These are phyloP conservation scores for Pheosia gnoma DNA, from an alignment of 2,888 invertebrate genomes.

Conservation along the genomic window DNA sequence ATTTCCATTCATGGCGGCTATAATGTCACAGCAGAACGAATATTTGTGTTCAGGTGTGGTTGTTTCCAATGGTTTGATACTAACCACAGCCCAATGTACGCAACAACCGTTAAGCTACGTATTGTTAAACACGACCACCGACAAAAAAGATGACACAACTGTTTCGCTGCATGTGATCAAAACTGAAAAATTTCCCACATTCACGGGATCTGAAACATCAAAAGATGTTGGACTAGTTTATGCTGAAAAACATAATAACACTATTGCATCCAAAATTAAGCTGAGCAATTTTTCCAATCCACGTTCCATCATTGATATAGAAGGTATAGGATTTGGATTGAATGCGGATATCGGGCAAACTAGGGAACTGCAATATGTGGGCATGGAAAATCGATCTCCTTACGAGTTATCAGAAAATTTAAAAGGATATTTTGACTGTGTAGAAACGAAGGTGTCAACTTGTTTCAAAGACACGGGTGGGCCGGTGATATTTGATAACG, in stretches of 20 bases:
- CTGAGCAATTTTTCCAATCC: slow-evolving; percentile 62
- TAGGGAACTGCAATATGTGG: slow-evolving; percentile 66
- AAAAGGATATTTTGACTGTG: slow-evolving; percentile 65
- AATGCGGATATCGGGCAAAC: slow-evolving; percentile 63
- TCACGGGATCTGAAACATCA: slow-evolving; percentile 42
- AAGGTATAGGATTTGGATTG: slow-evolving; percentile 70
- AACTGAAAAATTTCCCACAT: slow-evolving; percentile 69
- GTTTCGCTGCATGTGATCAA: slow-evolving; percentile 60
- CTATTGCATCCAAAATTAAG: slow-evolving; percentile 60
- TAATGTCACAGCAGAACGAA: slow-evolving; percentile 70
- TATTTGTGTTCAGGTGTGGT: slow-evolving; percentile 70
- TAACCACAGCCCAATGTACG: slow-evolving; percentile 68
- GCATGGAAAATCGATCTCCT: slow-evolving; percentile 58
- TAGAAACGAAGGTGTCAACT: slow-evolving; percentile 68
- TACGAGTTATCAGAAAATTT: slow-evolving; percentile 36
- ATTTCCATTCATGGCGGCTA: slow-evolving; percentile 72
- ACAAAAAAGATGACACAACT: slow-evolving; percentile 55
- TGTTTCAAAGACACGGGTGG: slow-evolving; percentile 75
- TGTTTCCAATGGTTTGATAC: slow-evolving; percentile 66
- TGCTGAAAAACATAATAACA: slow-evolving; percentile 65
- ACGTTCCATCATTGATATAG: slow-evolving; percentile 53
- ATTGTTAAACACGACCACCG: slow-evolving; percentile 65
- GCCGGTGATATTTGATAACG: slow-evolving; percentile 63
- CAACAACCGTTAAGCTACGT: slow-evolving; percentile 56
- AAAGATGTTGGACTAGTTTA: slow-evolving; percentile 71